Evolutionary conservation across 2,888 invertebrate genomes (phyloP).

Genomic region (Drosophila greeni): DNA sequence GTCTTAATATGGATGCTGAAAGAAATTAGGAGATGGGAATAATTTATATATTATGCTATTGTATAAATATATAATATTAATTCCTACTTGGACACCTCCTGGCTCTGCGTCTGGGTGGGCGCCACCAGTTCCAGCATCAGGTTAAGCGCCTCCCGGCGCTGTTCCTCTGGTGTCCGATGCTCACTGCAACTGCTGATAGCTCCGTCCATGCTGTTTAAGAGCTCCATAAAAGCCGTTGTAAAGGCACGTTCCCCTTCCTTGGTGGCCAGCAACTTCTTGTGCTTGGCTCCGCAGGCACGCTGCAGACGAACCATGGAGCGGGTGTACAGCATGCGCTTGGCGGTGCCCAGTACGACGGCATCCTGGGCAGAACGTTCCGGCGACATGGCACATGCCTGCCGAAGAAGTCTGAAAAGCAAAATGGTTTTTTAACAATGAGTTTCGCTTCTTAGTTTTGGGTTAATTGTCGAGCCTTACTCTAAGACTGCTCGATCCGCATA

Average conservation of each 20-base stretch:
- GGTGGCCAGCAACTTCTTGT: constrained; percentile 74
- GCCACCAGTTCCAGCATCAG: constrained; percentile 76
- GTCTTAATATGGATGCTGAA: constrained; percentile 75
- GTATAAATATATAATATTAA: no score
- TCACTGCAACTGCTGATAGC: constrained; percentile 58
- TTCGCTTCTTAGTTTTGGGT: background rate
- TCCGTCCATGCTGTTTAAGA: constrained; percentile 70
- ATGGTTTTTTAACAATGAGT: background rate
- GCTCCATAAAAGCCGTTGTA: constrained; percentile 65
- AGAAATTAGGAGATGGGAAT: background rate
- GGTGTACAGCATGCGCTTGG: constrained; percentile 77
- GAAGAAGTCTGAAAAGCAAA: constrained; percentile 60
- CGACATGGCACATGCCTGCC: constrained; percentile 71
- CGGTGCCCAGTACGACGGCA: constrained; percentile 64
- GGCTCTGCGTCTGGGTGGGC: constrained; percentile 76
- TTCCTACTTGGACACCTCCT: constrained; percentile 76
- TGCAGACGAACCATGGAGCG: constrained; percentile 75
- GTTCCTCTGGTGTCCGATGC: constrained; percentile 65
- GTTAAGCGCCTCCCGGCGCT: constrained; percentile 75
- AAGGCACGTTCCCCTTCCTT: constrained; percentile 75
- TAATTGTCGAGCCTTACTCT: constrained; percentile 77
- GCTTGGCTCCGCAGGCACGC: constrained; percentile 74
- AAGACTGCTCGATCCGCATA: constrained; percentile 82
- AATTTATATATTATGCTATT: no score
- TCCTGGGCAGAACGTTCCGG: constrained; percentile 60